Conservation (phyloP, 2,113 vertebrate genomes). For the Archilochus colubris region DNA sequence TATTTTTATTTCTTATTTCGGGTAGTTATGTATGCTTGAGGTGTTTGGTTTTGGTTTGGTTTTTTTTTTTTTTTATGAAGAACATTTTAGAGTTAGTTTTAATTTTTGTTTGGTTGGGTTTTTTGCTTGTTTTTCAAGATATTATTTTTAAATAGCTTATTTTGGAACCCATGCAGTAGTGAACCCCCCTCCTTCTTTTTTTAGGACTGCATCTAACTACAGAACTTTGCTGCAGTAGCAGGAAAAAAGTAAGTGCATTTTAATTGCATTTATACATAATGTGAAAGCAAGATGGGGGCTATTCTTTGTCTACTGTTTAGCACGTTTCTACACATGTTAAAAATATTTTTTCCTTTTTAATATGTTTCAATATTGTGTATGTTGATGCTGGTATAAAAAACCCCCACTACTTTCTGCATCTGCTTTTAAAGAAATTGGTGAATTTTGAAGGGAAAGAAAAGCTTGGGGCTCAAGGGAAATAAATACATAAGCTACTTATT, state of each 20-base stretch:
- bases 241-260: background rate
- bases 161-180: background rate
- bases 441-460: background rate
- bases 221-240: background rate
- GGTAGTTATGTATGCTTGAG: no score
- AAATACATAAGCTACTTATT: constrained; percentile 42
- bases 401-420: background rate
- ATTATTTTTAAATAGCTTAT: background rate
- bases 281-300: background rate
- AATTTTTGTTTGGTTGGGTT: no score
- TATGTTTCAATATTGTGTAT: background rate
- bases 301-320: background rate
- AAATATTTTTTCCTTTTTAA: no score
- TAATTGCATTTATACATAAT: background rate
- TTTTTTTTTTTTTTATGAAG: background rate
- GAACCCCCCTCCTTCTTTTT: background rate
- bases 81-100: background rate
- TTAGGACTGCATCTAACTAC: no score
- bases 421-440: background rate
- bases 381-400: background rate
- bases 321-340: no score
- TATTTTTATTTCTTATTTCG: no score
- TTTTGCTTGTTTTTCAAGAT: background rate
- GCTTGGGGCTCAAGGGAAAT: background rate
- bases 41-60: no score